Percentiles rank a stretch among this genome's conserved stretches.
Conservation (phyloP, 1,140 invertebrate species). For the Caenorhabditis tropicalis region DNA sequence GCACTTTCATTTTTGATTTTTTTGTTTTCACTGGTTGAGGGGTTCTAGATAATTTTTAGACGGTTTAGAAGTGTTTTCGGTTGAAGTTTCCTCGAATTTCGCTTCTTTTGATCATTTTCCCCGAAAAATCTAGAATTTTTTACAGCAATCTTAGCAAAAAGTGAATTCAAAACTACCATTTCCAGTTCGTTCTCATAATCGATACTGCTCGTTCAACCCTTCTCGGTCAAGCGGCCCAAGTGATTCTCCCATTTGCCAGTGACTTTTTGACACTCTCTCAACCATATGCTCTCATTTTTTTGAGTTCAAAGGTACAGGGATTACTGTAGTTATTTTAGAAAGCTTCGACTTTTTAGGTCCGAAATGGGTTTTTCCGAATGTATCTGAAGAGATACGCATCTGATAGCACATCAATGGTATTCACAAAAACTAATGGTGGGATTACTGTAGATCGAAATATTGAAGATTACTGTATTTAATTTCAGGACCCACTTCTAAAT, state of each 20-base stretch:
- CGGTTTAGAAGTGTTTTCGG: too few species aligned
- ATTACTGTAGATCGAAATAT: background rate
- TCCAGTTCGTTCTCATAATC: background rate
- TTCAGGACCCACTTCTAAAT: background rate
- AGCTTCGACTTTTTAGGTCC: background rate
- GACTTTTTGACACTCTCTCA: constrained; percentile 4
- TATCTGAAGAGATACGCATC: background rate
- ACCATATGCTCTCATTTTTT: background rate
- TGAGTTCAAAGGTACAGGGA: constrained; percentile 7
- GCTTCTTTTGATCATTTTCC: too few species aligned
- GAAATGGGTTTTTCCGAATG: background rate
- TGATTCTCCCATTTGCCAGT: background rate
- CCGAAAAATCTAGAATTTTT: too few species aligned
- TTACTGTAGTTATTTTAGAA: background rate
- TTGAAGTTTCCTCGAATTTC: too few species aligned
- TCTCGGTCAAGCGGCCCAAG: background rate
- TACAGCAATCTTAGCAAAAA: too few species aligned
- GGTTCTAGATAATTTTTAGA: too few species aligned
- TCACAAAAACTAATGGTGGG: background rate
- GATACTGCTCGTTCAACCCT: background rate
- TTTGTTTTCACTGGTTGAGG: too few species aligned
- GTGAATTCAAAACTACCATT: background rate
- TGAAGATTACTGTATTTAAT: background rate
- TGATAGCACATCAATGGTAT: background rate
- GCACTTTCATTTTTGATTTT: background rate